These are phyloP conservation scores for Hydrozoanthus tunicans DNA, from an alignment of 64 coral and sea anemone genomes.

Conservation along the genomic window DNA sequence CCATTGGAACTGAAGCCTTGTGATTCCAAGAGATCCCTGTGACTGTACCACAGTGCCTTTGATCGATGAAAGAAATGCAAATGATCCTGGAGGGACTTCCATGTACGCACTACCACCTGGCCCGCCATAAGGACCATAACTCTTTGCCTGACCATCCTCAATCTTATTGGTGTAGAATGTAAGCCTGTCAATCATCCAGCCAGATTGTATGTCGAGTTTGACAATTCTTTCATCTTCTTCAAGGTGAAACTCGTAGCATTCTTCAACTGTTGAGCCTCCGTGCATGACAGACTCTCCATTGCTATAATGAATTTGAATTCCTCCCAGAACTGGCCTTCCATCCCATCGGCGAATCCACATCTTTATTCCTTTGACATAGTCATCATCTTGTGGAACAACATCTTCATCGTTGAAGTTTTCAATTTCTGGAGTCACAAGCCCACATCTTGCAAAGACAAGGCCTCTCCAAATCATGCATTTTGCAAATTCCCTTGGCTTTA, in stretches of 20 bases:
- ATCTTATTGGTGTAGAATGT: conserved; percentile 83
- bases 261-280: conserved; percentile 44
- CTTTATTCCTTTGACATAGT: conserved; percentile 81
- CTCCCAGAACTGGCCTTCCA: conserved; percentile 80
- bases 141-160: conserved; percentile 46
- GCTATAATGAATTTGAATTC: conserved; percentile 75
- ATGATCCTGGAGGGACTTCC: conserved; percentile 45
- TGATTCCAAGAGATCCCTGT: conserved; percentile 84
- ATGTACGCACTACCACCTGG: conserved; percentile 32
- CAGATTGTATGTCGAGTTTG: conserved; percentile 70
- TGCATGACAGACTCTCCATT: conserved; percentile 50
- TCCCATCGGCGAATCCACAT: conserved; percentile 92
- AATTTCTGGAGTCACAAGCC: conserved; percentile 41
- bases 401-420: conserved; percentile 40
- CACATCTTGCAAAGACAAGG: conserved; percentile 50
- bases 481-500: conserved; percentile 64
- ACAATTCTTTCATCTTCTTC: conserved; percentile 73
- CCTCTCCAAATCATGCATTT: conserved; percentile 42
- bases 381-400: conserved; percentile 4
- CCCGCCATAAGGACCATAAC: conserved; percentile 79
- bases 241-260: conserved; percentile 67
- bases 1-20: conserved; percentile 79
- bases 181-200: conserved; percentile 88
- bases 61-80: conserved; percentile 67
- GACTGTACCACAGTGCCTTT: conserved; percentile 64